Base-by-base conservation (phyloP, 2,113 vertebrate species). In the Bolborhynchus lineola region DNA sequence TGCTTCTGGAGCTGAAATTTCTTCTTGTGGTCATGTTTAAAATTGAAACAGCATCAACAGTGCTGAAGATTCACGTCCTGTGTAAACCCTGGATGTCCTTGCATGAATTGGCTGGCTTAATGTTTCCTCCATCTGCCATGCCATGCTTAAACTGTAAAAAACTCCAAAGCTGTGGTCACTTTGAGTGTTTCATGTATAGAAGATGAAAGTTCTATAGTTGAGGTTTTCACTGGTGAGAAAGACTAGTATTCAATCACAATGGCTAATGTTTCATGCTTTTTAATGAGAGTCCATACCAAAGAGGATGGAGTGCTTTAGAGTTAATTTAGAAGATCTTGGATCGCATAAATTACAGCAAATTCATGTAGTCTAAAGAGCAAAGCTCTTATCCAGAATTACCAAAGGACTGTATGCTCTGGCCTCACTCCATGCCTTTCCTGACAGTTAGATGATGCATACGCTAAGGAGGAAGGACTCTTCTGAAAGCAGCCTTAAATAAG, bases 1-100 rank as follows among this genome's bases (percentile, higher is more conserved):
- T 69, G 52, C 67, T 60, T 46, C 50, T 42, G 28, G 53, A 60
- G 13, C 31, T 63, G n/a, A 71, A 92, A 63, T 63, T 69, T 37
- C 11, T 69, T 31, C 44, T 68, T 9, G 1, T 15, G 12, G 2
- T 33, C 20, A 23, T 0, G 1, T 49, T 10, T 24, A 46, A 84
- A 81, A 72, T 20, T 21, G 28, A 42, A 65, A n/a, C n/a, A 57
- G 8, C 28, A 31, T 26, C 31, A 29, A 44, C 35, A 55, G 2
- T 17, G 17, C 21, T 63, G 37, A 37, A 62, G 59, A 50, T 12
- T 41, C 37, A 6, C 3, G 6, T 1, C 11, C 42, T n/a, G 9
- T 12, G 24, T 18, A 44, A 63, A 15, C 29, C 17, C 25, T 67
- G 33, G 25, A 37, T 70, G 52, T 35, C 18, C 26, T 37, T 39